Conservation (phyloP, 2,113 vertebrate species). For the Callaeas wilsoni region DNA sequence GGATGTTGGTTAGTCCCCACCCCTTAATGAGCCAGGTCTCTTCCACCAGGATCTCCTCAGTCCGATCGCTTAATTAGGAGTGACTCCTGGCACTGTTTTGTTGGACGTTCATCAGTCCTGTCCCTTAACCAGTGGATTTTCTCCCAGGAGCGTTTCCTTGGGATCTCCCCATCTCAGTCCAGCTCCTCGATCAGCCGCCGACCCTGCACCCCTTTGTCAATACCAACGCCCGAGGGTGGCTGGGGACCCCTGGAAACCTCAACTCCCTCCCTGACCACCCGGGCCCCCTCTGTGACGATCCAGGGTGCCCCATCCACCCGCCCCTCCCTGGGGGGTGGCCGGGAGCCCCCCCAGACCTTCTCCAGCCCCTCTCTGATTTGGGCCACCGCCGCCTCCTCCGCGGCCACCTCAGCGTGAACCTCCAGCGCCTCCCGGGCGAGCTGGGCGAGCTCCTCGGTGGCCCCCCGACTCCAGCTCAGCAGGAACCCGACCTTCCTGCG, state of each 20-base stretch:
- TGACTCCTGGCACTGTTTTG: not conserved
- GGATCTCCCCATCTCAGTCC: not conserved
- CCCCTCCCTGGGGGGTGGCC: not conserved
- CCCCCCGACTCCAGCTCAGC: not conserved
- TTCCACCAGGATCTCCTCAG: too few species aligned
- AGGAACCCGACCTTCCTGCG: not conserved
- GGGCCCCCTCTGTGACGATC: not conserved
- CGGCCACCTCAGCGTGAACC: not conserved
- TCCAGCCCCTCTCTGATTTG: not conserved
- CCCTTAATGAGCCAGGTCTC: not conserved
- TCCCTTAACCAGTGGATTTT: not conserved
- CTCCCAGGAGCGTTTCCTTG: too few species aligned
- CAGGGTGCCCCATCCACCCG: not conserved
- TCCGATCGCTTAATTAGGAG: not conserved
- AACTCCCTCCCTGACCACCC: not conserved
- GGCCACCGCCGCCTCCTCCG: not conserved
- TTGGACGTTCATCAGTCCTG: fast-evolving
- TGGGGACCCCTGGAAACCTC: not conserved
- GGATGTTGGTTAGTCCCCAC: not conserved
- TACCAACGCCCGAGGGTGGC: fast-evolving
- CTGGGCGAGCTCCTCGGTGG: not conserved
- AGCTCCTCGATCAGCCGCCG: not conserved
- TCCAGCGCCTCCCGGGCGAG: not conserved
- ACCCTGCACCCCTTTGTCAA: too few species aligned
- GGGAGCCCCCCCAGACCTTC: not conserved